phyloP scores from a whole-genome alignment of 2,888 invertebrate species.

The Nesidiocoris tenuis region DNA sequence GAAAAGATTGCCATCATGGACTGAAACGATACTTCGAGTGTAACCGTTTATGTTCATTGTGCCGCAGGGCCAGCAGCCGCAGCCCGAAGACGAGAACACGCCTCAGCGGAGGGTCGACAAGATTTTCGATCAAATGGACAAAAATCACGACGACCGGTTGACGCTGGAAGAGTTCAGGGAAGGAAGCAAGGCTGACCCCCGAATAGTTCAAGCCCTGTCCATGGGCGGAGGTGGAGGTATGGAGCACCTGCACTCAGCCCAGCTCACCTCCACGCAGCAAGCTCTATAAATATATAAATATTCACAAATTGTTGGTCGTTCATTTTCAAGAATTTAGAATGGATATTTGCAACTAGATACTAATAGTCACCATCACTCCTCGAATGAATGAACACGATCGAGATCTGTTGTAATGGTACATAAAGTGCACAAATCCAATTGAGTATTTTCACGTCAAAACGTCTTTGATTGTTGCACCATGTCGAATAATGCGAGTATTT shows the following conservation, averaged over 20 bases:
- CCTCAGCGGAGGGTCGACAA: constrained; percentile 96
- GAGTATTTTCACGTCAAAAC: too few relatives aligned
- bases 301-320: neutral
- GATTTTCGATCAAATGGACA: constrained; percentile 99
- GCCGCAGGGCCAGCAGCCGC: constrained; percentile 85
- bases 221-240: constrained; percentile 65
- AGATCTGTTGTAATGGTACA: neutral
- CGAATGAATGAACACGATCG: neutral
- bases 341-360: neutral
- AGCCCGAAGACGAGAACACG: constrained; percentile 85
- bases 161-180: constrained; percentile 95
- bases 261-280: constrained; percentile 18
- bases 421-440: neutral
- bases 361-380: neutral
- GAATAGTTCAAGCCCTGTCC: constrained; percentile 94
- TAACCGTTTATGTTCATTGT: too few relatives aligned
- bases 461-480: too few relatives aligned
- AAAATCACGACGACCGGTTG: constrained; percentile 94
- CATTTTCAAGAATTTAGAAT: neutral
- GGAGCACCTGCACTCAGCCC: constrained; percentile 35
- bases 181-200: constrained; percentile 96
- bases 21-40: too few relatives aligned
- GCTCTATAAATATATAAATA: constrained; percentile 9
- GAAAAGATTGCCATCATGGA: too few relatives aligned
- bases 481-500: too few relatives aligned